These are phyloP conservation scores for Hemicordylus capensis DNA, from an alignment of 2,113 vertebrate genomes.

Conservation along the genomic window DNA sequence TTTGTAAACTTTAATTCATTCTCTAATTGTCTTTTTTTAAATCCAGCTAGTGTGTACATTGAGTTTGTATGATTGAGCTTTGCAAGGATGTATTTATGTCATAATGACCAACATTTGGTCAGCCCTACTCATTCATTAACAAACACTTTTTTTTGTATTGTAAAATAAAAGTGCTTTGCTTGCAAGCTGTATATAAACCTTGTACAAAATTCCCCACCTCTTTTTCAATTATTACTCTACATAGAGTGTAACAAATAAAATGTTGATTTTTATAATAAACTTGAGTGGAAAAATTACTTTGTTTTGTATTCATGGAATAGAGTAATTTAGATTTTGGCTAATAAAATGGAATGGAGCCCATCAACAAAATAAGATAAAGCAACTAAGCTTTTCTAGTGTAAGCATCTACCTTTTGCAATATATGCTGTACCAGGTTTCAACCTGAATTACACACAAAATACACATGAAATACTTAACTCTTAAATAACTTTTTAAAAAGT, in stretches of 20 bases:
- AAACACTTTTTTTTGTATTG: constrained; percentile 72
- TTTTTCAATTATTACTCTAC: constrained; percentile 87
- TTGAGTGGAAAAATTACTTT: constrained; percentile 74
- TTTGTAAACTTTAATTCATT: constrained; percentile 78
- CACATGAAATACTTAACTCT: too few species aligned
- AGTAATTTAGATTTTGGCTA: neutral
- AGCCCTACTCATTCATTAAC: constrained; percentile 77
- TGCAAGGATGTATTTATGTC: constrained; percentile 87
- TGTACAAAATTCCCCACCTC: constrained; percentile 80
- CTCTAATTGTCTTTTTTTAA: constrained; percentile 71
- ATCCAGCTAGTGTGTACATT: constrained; percentile 73
- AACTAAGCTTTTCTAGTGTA: too few species aligned
- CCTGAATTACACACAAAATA: too few species aligned
- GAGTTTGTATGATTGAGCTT: constrained; percentile 84
- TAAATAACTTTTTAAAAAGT: too few species aligned
- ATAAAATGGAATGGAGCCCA: neutral
- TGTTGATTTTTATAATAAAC: constrained; percentile 96
- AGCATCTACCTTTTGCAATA: neutral
- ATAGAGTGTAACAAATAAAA: constrained; percentile 92
- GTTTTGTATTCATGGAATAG: neutral
- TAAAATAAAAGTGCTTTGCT: constrained; percentile 89
- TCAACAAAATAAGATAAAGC: neutral
- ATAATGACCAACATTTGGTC: constrained; percentile 93
- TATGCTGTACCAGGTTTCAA: neutral
- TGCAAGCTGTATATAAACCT: constrained; percentile 86